Evolutionary conservation across 2,888 invertebrate species (phyloP).

Genomic region (Sarcophaga subvicina): DNA sequence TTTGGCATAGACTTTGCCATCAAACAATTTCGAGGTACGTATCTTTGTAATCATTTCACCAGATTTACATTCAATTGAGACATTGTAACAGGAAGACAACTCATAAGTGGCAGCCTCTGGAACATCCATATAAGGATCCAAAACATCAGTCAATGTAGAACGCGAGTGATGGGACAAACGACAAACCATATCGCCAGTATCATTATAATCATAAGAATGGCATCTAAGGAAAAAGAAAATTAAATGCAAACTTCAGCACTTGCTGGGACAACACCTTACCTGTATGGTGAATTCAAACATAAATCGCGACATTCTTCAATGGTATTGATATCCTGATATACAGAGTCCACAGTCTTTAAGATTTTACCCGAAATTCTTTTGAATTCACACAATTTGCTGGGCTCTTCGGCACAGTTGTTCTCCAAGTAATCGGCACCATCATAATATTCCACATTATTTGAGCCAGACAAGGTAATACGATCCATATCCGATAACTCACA

Average conservation of each 20-base stretch:
- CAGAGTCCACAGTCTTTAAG: constrained; percentile 95
- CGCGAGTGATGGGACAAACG: constrained; percentile 94
- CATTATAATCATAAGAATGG: constrained; percentile 96
- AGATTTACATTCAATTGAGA: constrained; percentile 94
- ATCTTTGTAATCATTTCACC: constrained; percentile 97
- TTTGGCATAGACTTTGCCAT: constrained; percentile 97
- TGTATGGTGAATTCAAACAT: constrained; percentile 93
- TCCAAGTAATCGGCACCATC: constrained; percentile 92
- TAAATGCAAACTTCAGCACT: not conserved
- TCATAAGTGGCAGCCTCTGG: constrained; percentile 96
- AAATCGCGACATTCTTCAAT: constrained; percentile 94
- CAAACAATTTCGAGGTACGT: constrained; percentile 95
- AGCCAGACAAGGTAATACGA: constrained; percentile 93
- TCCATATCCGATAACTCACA: constrained; percentile 97
- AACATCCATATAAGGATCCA: constrained; percentile 94
- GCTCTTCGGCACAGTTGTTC: constrained; percentile 96
- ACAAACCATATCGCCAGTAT: constrained; percentile 97
- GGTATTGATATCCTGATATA: constrained; percentile 93
- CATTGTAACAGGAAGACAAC: constrained; percentile 96
- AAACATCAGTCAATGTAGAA: constrained; percentile 93
- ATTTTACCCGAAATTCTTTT: constrained; percentile 94
- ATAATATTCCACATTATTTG: constrained; percentile 88
- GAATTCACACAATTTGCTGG: constrained; percentile 96
- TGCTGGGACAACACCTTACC: constrained; percentile 76
- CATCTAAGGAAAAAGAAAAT: constrained; percentile 84